Conservation (phyloP, 2,888 invertebrate genomes). For the Achlya flavicornis region DNA sequence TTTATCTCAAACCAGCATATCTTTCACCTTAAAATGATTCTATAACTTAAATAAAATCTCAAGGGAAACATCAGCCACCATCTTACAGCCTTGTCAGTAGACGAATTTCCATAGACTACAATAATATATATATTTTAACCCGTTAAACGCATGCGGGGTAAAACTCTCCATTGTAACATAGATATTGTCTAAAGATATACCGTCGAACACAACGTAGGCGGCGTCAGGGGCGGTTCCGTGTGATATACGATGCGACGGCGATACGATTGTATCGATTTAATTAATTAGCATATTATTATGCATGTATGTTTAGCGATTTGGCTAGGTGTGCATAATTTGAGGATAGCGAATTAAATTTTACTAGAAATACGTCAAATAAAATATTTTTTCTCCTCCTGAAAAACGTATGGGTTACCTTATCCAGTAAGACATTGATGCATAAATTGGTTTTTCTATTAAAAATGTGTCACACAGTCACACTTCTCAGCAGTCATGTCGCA, state of each 20-base stretch:
- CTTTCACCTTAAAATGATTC: conserved; percentile 9
- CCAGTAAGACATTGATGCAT: background rate
- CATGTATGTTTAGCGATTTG: conserved; percentile 30
- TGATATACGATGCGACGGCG: conserved; percentile 47
- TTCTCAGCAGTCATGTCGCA: background rate
- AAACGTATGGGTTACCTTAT: background rate
- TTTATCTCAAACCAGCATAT: conserved; percentile 16
- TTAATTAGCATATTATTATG: conserved; percentile 57
- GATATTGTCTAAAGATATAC: conserved; percentile 53
- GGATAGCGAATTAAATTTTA: background rate
- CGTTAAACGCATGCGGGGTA: conserved; percentile 31
- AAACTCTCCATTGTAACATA: conserved; percentile 40
- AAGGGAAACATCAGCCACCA: too few species aligned
- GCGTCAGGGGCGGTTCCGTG: conserved; percentile 58
- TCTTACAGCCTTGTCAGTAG: too few species aligned
- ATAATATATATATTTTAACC: conserved; percentile 31
- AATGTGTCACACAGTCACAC: background rate
- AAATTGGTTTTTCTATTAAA: background rate
- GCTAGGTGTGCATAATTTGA: conserved; percentile 40
- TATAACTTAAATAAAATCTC: background rate
- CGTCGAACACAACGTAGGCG: conserved; percentile 69
- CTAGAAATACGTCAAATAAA: too few species aligned
- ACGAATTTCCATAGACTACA: too few species aligned
- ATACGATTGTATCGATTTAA: conserved; percentile 49
- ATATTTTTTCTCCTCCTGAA: too few species aligned